Percentiles rank a stretch among this genome's conserved stretches.
These are phyloP conservation scores for Cotesia congregata DNA, from an alignment of 2,888 invertebrate genomes.

Conservation along the genomic window DNA sequence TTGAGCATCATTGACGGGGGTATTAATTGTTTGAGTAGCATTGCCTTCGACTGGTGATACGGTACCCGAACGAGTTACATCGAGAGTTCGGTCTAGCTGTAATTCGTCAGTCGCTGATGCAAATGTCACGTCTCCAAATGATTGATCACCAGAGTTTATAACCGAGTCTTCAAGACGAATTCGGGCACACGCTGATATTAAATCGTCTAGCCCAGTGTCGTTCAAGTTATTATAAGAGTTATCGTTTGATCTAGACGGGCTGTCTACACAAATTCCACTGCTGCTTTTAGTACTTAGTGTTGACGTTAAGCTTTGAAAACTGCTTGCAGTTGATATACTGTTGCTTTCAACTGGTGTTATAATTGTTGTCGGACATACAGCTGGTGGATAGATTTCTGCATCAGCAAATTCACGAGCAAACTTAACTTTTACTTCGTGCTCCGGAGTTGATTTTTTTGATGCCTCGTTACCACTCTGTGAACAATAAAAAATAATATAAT, in stretches of 20 bases:
- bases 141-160: constrained; percentile 46
- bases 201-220: constrained; percentile 60
- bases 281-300: constrained; percentile 60
- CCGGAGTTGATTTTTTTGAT: constrained; percentile 44
- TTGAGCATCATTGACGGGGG: constrained; percentile 5
- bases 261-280: constrained; percentile 54
- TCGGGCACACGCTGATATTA: constrained; percentile 60
- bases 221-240: constrained; percentile 54
- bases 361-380: constrained; percentile 6
- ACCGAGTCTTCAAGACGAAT: constrained; percentile 53
- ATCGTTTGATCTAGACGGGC: constrained; percentile 50
- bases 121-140: constrained; percentile 60
- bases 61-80: neutral
- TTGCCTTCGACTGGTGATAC: constrained; percentile 6
- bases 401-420: constrained; percentile 63
- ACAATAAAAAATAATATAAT: constrained; percentile 20
- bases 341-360: constrained; percentile 40
- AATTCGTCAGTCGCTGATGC: constrained; percentile 55
- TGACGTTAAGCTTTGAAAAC: constrained; percentile 61
- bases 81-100: constrained; percentile 3
- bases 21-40: constrained; percentile 11
- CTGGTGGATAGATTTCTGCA: constrained; percentile 37
- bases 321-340: constrained; percentile 62
- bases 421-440: constrained; percentile 63
- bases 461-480: constrained; percentile 48